Percentiles rank a stretch among this genome's conserved stretches.
These are phyloP conservation scores for Drosophila neoperkinsi DNA, from an alignment of 2,888 invertebrate genomes.

Conservation along the genomic window DNA sequence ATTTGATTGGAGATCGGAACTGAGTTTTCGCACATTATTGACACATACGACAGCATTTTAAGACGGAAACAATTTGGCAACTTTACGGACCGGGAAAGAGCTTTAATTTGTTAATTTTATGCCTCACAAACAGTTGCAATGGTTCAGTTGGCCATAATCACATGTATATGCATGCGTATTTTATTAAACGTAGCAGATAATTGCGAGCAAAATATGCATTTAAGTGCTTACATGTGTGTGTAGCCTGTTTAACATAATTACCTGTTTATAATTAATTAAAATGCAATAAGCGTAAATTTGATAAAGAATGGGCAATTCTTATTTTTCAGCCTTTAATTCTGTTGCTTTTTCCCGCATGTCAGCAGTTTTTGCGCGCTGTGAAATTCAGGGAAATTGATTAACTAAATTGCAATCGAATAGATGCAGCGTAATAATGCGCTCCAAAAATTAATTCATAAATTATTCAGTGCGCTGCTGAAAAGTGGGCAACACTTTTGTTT, in stretches of 20 bases:
- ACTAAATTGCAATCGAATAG: constrained; percentile 67
- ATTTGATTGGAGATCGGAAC: constrained; percentile 38
- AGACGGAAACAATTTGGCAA: constrained; percentile 62
- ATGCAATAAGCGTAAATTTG: constrained; percentile 82
- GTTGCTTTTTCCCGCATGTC: constrained; percentile 38
- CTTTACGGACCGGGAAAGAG: constrained; percentile 40
- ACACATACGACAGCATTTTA: constrained; percentile 56
- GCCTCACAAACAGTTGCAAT: neutral
- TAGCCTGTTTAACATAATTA: constrained; percentile 78
- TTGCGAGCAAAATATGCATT: constrained; percentile 22
- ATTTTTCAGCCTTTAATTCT: constrained; percentile 41
- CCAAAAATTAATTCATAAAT: constrained; percentile 54
- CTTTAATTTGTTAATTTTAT: constrained; percentile 52
- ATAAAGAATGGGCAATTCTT: constrained; percentile 72
- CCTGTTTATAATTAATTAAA: constrained; percentile 82
- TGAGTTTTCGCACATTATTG: constrained; percentile 61
- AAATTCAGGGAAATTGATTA: constrained; percentile 72
- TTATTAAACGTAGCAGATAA: constrained; percentile 32
- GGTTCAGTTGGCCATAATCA: constrained; percentile 38
- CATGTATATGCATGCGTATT: constrained; percentile 20
- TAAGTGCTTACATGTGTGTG: constrained; percentile 12
- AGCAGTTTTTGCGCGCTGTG: constrained; percentile 40
- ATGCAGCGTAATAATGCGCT: constrained; percentile 53
- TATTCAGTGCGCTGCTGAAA: constrained; percentile 42
- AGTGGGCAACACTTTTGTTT: constrained; percentile 29